Evolutionary conservation across 2,888 invertebrate species (phyloP).

Genomic region (Nomada goodeniana): DNA sequence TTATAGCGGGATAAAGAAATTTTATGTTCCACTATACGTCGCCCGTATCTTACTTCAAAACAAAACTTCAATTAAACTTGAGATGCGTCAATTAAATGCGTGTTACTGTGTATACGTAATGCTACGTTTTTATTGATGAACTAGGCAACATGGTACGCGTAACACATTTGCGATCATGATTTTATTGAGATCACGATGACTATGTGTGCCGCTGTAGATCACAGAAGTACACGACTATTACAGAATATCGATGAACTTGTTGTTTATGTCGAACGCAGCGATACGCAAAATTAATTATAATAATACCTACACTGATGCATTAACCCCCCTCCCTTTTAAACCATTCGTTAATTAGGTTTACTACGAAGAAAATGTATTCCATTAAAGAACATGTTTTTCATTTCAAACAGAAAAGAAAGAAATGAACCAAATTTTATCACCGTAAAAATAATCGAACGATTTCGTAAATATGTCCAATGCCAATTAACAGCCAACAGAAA

Average conservation of each 20-base stretch:
- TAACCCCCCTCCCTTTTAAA: no score
- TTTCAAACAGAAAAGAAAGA: not conserved
- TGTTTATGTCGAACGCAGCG: not conserved
- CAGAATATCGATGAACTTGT: not conserved
- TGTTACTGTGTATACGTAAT: not conserved
- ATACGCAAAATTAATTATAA: not conserved
- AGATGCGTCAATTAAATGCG: no score
- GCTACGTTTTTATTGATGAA: not conserved
- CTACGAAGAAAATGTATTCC: no score
- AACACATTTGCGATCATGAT: not conserved
- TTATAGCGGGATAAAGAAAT: not conserved
- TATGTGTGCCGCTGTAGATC: not conserved
- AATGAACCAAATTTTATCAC: not conserved
- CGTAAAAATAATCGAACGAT: not conserved
- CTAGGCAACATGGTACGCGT: not conserved
- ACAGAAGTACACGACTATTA: slow-evolving; percentile 1
- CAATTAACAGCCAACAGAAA: not conserved
- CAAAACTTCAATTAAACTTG: no score
- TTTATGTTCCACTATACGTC: no score
- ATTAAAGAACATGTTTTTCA: not conserved
- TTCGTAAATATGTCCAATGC: not conserved
- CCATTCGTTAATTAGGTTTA: no score
- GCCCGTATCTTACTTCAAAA: no score
- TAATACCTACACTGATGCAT: no score
- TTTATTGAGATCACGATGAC: not conserved